Evolutionary conservation across 2,888 invertebrate genomes (phyloP).

Genomic region (Coleophora flavipennella): DNA sequence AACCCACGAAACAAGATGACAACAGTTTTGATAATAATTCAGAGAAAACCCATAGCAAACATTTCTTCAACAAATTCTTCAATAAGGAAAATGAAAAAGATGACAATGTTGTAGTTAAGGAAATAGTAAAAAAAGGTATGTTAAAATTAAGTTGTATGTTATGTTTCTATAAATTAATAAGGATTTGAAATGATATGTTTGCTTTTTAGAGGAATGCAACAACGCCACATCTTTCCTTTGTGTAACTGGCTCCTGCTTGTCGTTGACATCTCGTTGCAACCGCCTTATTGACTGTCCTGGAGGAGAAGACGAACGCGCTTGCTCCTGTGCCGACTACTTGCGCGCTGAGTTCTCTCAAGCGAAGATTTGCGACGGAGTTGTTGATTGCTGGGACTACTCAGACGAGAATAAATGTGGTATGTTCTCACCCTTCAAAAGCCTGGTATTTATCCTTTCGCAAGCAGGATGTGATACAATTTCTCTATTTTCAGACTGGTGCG

Average conservation of each 20-base stretch:
- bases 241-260: slow-evolving; percentile 76
- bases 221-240: slow-evolving; percentile 72
- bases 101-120: slow-evolving; percentile 18
- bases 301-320: slow-evolving; percentile 80
- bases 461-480: too few relatives aligned
- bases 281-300: slow-evolving; percentile 79
- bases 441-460: too few relatives aligned
- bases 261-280: slow-evolving; percentile 78
- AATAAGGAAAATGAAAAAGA: slow-evolving; percentile 42
- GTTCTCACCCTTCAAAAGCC: not conserved
- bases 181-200: not conserved
- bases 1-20: slow-evolving; percentile 57
- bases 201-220: slow-evolving; percentile 53
- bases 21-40: slow-evolving; percentile 48
- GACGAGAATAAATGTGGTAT: slow-evolving; percentile 84
- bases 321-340: slow-evolving; percentile 83
- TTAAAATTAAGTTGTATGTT: not conserved
- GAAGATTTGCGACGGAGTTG: slow-evolving; percentile 85
- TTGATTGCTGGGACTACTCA: slow-evolving; percentile 86
- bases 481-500: slow-evolving; percentile 77
- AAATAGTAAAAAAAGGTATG: slow-evolving; percentile 34
- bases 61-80: slow-evolving; percentile 27
- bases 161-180: too few relatives aligned
- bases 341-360: slow-evolving; percentile 77
- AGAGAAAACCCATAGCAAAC: slow-evolving; percentile 49